Base-by-base conservation (phyloP, 2,888 invertebrate species). In the Amiota communis region DNA sequence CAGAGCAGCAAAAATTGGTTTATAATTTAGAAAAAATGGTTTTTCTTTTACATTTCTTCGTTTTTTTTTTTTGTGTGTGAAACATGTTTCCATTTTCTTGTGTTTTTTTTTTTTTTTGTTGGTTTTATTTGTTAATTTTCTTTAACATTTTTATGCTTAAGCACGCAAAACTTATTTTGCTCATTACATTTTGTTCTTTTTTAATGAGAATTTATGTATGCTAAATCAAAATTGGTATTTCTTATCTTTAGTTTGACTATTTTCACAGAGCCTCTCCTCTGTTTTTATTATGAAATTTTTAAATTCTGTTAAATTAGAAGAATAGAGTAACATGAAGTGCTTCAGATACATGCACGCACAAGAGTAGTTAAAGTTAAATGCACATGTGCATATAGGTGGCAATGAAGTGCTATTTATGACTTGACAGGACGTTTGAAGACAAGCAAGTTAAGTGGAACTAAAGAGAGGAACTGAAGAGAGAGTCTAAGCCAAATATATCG, bases 181-280 rank as follows among this genome's bases (percentile, higher is more conserved):
- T 12, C 8, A 15, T 53, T 53, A 15, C 53, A 15, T 8, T 15
- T 53, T 53, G 36, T 36, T 36, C 3, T 6, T 36, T 36, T 36
- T 36, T 65, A 65, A 65, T 65, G 49, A 65, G 65, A 65, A 65
- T 65, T 65, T 65, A 65, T 65, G 48, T 20, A 20, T 8, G 12
- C 12, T 2, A 36, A 20, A 59, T 17, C 23, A 20, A 17, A 59
- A 59, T 12, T 20, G 59, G n/a, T 53, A 53, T 53, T 1, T 53
- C 53, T 15, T 53, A 53, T 53, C 53, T 53, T 53, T 53, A 6
- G 36, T 2, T 36, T 36, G 36, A 36, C 36, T 36, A 36, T 36
- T 36, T 36, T 36, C 2, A 36, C 36, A 36, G 36, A 36, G 8
- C n/a, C n/a, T n/a, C n/a, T n/a, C n/a, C n/a, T n/a, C n/a, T n/a